These are phyloP conservation scores for Seira ritae DNA, from an alignment of 2,888 invertebrate genomes.

Conservation along the genomic window DNA sequence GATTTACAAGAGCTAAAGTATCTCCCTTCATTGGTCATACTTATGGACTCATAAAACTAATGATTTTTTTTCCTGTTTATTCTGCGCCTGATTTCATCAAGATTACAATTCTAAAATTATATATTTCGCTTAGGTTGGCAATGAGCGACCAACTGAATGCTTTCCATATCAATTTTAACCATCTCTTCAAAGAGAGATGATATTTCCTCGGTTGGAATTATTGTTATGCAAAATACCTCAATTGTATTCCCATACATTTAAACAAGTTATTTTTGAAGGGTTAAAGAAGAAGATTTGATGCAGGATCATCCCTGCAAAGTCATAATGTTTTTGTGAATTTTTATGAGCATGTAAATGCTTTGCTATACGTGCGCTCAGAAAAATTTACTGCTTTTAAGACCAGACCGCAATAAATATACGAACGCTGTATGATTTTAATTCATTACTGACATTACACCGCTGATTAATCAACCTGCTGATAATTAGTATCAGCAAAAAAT, in stretches of 20 bases:
- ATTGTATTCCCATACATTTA: conserved; percentile 1
- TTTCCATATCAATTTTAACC: too few relatives aligned
- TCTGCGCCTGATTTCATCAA: conserved; percentile 4
- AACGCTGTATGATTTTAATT: too few relatives aligned
- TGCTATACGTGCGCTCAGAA: background rate
- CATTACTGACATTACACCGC: background rate
- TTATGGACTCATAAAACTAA: background rate
- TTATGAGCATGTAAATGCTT: too few relatives aligned
- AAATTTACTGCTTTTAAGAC: conserved; percentile 16
- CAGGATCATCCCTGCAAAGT: conserved; percentile 17
- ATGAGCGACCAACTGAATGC: too few relatives aligned
- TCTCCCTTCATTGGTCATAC: background rate
- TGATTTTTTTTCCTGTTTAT: background rate
- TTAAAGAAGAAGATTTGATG: conserved; percentile 12
- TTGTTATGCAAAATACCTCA: conserved; percentile 42
- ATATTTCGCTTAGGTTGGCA: too few relatives aligned
- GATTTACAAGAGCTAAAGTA: too few relatives aligned
- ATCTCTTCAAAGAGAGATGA: background rate
- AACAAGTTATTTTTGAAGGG: conserved; percentile 49
- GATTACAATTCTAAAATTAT: background rate
- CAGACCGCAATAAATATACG: background rate
- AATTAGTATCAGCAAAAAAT: too few relatives aligned
- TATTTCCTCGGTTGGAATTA: conserved; percentile 21
- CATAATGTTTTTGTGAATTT: too few relatives aligned
- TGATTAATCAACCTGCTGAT: conserved; percentile 39